A percentile compares a stretch with the other conserved stretches of the same genome.
Evolutionary conservation across 2,888 invertebrate genomes (phyloP).

Genomic region (Craniophora ligustri): DNA sequence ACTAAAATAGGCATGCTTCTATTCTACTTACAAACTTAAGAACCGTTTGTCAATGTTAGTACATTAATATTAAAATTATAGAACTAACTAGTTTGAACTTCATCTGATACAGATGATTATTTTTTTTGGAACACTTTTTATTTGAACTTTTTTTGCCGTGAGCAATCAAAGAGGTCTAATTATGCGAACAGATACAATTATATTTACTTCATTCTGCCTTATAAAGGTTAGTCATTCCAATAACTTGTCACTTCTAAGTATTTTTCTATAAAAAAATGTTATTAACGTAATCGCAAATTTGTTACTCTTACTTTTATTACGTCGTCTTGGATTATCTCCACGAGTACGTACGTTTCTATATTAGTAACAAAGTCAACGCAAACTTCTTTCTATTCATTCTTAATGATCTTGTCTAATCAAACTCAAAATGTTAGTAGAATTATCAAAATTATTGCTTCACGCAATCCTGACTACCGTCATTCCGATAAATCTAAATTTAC

Average conservation of each 20-base stretch:
- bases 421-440: constrained; percentile 63
- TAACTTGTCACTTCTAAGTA: constrained; percentile 29
- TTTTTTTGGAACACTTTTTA: constrained; percentile 75
- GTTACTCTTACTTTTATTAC: constrained; percentile 35
- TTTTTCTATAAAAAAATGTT: constrained; percentile 37
- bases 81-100: constrained; percentile 81
- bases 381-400: constrained; percentile 29
- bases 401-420: constrained; percentile 51
- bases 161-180: constrained; percentile 72
- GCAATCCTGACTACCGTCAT: constrained; percentile 57
- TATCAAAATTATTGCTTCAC: constrained; percentile 64
- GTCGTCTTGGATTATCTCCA: constrained; percentile 37
- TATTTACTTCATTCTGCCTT: constrained; percentile 41
- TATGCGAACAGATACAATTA: constrained; percentile 46
- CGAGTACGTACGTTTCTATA: constrained; percentile 49
- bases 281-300: constrained; percentile 41
- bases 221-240: constrained; percentile 38
- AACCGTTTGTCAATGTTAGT: constrained; percentile 80
- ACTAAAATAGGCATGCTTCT: constrained; percentile 87
- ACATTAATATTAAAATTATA: constrained; percentile 74
- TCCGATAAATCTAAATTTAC: constrained; percentile 28
- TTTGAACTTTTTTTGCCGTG: constrained; percentile 78
- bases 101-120: constrained; percentile 87
- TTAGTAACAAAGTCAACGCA: constrained; percentile 67
- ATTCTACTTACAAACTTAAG: constrained; percentile 74